Conservation (phyloP, 1,140 invertebrate genomes). For the Panagrolaimus sp. region DNA sequence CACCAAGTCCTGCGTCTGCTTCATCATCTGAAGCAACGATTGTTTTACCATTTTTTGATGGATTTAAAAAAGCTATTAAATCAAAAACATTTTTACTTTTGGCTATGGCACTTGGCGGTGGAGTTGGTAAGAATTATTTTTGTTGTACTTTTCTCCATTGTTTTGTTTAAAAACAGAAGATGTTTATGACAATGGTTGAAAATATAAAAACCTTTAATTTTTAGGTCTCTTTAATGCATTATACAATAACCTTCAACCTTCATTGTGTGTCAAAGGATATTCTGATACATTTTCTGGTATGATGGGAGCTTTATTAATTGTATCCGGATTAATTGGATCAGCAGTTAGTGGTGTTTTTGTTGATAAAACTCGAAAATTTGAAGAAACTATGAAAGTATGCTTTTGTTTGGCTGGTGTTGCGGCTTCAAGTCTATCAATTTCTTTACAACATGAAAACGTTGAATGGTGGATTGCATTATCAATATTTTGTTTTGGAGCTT, state of each 20-base stretch:
- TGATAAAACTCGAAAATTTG: conserved; percentile 50
- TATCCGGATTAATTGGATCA: conserved; percentile 54
- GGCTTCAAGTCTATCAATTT: conserved; percentile 4
- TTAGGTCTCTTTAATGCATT: conserved; percentile 57
- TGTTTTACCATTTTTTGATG: background rate
- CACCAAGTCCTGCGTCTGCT: conserved; percentile 29
- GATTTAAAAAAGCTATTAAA: conserved; percentile 35
- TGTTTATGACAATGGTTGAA: no score
- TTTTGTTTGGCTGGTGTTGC: conserved; percentile 15
- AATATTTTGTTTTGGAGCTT: conserved; percentile 36
- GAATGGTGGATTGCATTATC: conserved; percentile 19
- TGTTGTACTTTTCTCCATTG: no score
- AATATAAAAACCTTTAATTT: no score
- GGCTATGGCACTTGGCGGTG: conserved; percentile 59
- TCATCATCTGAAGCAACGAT: conserved; percentile 4
- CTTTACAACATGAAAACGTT: conserved; percentile 17
- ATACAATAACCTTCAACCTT: conserved; percentile 55
- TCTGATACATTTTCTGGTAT: conserved; percentile 46
- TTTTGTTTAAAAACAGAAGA: no score
- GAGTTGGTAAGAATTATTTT: conserved; percentile 38
- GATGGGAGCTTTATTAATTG: conserved; percentile 51
- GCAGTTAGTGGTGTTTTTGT: conserved; percentile 53
- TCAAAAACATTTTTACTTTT: conserved; percentile 60
- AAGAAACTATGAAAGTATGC: conserved; percentile 52
- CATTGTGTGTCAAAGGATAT: conserved; percentile 55